Base-by-base conservation (phyloP, 2,797 vertebrate genomes). In the Pampus argenteus region DNA sequence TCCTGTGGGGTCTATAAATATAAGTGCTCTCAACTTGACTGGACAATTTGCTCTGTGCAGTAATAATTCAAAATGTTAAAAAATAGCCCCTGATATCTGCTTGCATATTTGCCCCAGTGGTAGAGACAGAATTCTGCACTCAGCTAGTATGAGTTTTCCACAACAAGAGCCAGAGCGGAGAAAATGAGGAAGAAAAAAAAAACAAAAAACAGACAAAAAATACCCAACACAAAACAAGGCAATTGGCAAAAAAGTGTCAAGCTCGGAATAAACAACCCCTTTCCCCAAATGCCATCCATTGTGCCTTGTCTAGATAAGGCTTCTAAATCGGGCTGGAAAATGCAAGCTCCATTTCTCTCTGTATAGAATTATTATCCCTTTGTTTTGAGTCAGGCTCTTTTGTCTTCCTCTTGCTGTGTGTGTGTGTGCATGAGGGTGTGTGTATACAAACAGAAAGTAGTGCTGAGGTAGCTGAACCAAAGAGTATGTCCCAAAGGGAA, bases 291-390 rank as follows among this genome's bases (percentile, higher is more conserved):
- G 92, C 87, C 89, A 94, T 93, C 93, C 89, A 93, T 95, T 94
- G 93, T 94, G 93, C 85, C 90, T 82, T 86, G 91, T 93, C 91
- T 91, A 92, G 93, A 94, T 95, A 94, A 93, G 91, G 86, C 90
- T 85, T 89, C 91, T 93, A 94, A 94, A 95, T 93, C 92, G 69
- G 88, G 91, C 87, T 89, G 85, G 82, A 90, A 92, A 93, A 92
- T 85, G 90, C 81, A 88, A 92, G 93, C 92, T 93, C 89, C 85
- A 88, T 93, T 94, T 92, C 90, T 92, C 86, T 92, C 88, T 88
- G 92, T 90, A 80, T 89, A 86, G 92, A 94, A 94, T 94, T 94
- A 93, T 93, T 92, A 94, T 94, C 92, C 93, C 87, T 93, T 94
- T 94, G 93, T 94, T 94, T 93, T 77, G 83, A 89, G 80, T 88